Base-by-base conservation (phyloP, 2,797 vertebrate species). In the Pelobates cultripes region DNA sequence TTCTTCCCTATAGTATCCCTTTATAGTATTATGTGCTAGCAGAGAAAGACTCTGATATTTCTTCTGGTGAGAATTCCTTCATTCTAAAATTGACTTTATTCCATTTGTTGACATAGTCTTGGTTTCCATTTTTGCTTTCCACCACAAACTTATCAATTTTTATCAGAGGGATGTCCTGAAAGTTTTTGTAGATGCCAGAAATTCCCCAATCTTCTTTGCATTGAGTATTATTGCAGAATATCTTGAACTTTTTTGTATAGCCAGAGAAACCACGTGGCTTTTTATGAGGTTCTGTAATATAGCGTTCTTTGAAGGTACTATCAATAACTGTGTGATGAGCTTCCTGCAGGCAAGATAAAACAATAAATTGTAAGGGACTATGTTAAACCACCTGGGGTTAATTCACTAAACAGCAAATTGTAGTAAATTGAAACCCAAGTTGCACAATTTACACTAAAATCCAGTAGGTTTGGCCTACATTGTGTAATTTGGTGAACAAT, bases 121-220 rank as follows among this genome's bases (percentile, higher is more conserved):
- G 93, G 43, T 88, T 86, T 12, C 90, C 93, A 47, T 40, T 73
- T 70, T 80, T 0, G 0, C 94, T 84, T 60, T 93, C 80, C 8
- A 93, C 85, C 4, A 92, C 90, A 83, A 95, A 95, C 82, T 92
- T 92, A 55, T 89, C 88, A 0, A 93, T 94, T 89, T 95, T 96
- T 82, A 95, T 88, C 14, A 95, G 70, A 7, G 93, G 93, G 72
- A 95, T 88, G 10, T 94, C 67, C 73, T 91, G 86, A 57, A 91
- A 91, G 40, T 7, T 78, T 72, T 77, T 90, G 77, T 93, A 95
- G 66, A 79, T 93, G 79, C 89, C 88, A 5, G 44, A 75, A 53
- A 94, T 91, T 13, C 93, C 94, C 94, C 94, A 95, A 66, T 95
- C 94, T 0, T 90, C 78, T 10, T 85, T 64, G 67, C 94, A 95